Evolutionary conservation across 2,888 invertebrate genomes (phyloP).

Genomic region (Eutolmus rufibarbis): DNA sequence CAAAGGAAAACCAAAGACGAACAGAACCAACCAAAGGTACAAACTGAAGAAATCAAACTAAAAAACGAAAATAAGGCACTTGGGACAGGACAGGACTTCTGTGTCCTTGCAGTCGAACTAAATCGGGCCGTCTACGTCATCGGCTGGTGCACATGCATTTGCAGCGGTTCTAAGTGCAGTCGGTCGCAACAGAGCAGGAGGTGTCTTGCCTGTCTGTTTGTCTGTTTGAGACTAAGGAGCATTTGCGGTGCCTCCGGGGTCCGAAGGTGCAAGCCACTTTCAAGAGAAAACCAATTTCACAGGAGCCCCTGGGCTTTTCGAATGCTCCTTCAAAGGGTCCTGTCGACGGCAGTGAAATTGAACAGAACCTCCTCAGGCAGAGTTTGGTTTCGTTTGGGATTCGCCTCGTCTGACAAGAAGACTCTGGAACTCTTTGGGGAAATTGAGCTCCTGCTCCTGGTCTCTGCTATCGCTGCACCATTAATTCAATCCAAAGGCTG

Average conservation of each 20-base stretch:
- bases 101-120: not conserved
- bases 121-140: not conserved
- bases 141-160: not conserved
- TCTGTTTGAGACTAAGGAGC: not conserved
- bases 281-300: not conserved
- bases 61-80: not conserved
- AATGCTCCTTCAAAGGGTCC: not conserved
- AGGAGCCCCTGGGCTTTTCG: not conserved
- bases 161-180: not conserved
- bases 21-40: conserved; percentile 21
- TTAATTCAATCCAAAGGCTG: not conserved
- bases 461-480: not conserved
- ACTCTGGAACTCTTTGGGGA: not conserved
- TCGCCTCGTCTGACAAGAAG: not conserved
- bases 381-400: not conserved
- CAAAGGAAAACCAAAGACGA: conserved; percentile 7
- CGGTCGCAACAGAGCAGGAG: not conserved
- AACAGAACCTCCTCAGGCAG: not conserved
- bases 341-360: not conserved
- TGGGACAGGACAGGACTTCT: not conserved
- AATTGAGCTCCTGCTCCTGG: not conserved
- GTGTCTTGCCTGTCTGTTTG: not conserved
- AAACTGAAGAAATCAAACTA: not conserved
- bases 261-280: not conserved
- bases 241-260: not conserved